Evolutionary conservation across 2,888 invertebrate species (phyloP), one percentile per base, ranked within the genome.

Genomic region (Teinopalpus imperialis): DNA sequence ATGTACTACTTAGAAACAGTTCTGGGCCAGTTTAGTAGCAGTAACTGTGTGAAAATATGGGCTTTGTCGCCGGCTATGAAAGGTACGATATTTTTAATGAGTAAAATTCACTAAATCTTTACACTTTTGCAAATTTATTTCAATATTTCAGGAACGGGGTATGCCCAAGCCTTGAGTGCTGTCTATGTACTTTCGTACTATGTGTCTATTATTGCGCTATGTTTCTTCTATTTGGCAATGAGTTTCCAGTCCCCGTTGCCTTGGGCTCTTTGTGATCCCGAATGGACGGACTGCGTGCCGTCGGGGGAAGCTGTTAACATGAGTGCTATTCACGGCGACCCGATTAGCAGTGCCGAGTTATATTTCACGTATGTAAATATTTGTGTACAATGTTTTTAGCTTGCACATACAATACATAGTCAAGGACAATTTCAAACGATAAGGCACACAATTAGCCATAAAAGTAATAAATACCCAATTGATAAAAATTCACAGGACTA

Each of bases 1-100:
- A 91, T 97, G 83, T 96, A 63, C 92, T 95, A 94, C 63, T 79
- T 97, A 67, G 97, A 97, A 81, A 93, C 94, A 74, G 90, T 93
- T 0, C 79, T 97, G 3, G 97, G 97, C 2, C 97, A 97, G 74
- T 97, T 96, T 68, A 93, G 93, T 41, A 94, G 93, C 56, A 91
- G 92, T 61, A 95, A 96, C 43, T 93, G 94, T 29, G 93, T 95
- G 1, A 94, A 93, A 72, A 91, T 95, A 31, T 91, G 92, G 91
- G 80, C 88, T 1, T 59, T 91, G 5, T 85, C 90, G 23, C 96
- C 97, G 1, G 91, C 93, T 0, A 92, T 96, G 77, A 94, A 93
- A 92, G 96, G 95, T 94, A 55, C 9, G 2, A 6, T 26, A 10
- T 24, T 37, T 42, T 37, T 21, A 21, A 9, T 23, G 24, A 6